Percentiles rank a stretch among this genome's conserved stretches.
Evolutionary conservation across 2,888 invertebrate genomes (phyloP).

Genomic region (Yponomeuta plumbellus): DNA sequence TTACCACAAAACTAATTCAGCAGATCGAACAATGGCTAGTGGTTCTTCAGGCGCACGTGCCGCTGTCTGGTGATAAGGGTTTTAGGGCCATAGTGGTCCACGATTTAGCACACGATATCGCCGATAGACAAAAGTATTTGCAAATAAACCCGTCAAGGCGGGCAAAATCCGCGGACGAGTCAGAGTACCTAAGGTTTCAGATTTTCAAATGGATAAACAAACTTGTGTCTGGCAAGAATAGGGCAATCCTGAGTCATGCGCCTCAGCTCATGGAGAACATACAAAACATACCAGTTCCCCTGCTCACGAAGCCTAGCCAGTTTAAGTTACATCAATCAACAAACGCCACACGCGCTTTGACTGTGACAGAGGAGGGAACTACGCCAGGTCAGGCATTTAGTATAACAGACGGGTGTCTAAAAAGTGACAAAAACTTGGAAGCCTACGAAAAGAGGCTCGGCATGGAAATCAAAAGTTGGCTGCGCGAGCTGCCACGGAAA

Average conservation of each 20-base stretch:
- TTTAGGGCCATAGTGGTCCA: slow-evolving; percentile 37
- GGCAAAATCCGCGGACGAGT: slow-evolving; percentile 36
- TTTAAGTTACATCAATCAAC: neutral
- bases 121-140: slow-evolving; percentile 51
- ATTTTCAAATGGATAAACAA: slow-evolving; percentile 60
- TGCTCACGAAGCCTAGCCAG: slow-evolving; percentile 22
- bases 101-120: slow-evolving; percentile 50
- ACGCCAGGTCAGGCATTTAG: neutral
- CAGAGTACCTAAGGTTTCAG: slow-evolving; percentile 53
- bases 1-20: slow-evolving; percentile 17
- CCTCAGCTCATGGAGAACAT: slow-evolving; percentile 43
- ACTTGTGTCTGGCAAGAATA: slow-evolving; percentile 39
- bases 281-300: slow-evolving; percentile 38
- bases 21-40: slow-evolving; percentile 50
- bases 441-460: neutral
- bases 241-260: slow-evolving; percentile 38
- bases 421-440: neutral
- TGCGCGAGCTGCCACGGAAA: neutral
- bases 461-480: neutral
- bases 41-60: slow-evolving; percentile 28
- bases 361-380: neutral
- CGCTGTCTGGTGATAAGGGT: slow-evolving; percentile 28
- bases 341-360: neutral
- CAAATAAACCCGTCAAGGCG: slow-evolving; percentile 35
- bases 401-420: neutral